phyloP scores from a whole-genome alignment of 2,888 invertebrate species.

The Tridacna crocea region DNA sequence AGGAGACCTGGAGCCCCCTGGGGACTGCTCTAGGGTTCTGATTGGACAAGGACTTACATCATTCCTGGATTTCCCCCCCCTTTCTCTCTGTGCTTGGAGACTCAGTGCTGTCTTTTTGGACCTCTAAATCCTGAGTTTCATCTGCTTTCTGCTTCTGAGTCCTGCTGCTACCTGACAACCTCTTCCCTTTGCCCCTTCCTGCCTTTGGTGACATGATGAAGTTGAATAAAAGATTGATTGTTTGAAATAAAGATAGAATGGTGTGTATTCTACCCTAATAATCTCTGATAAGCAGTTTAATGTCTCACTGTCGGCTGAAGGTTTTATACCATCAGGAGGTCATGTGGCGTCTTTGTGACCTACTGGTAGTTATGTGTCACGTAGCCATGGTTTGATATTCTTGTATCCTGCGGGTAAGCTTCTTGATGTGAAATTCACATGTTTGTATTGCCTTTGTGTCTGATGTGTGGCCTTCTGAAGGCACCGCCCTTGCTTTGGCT shows the following conservation, averaged over 20 bases:
- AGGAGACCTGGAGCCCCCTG: background rate
- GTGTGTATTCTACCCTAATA: too few species aligned
- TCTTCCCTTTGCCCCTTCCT: slow-evolving; percentile 42
- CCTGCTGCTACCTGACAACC: slow-evolving; percentile 34
- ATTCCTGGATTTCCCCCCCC: slow-evolving; percentile 28
- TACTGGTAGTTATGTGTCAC: background rate
- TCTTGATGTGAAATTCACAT: too few species aligned
- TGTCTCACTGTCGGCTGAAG: slow-evolving; percentile 12
- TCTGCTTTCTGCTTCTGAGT: slow-evolving; percentile 47
- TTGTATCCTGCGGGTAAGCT: background rate
- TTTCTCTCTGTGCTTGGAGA: slow-evolving; percentile 30
- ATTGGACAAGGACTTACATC: slow-evolving; percentile 15
- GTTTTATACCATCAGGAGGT: slow-evolving; percentile 37
- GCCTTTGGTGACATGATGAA: slow-evolving; percentile 18
- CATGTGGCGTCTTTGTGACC: slow-evolving; percentile 31
- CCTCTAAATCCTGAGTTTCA: slow-evolving; percentile 46
- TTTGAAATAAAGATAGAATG: slow-evolving; percentile 8
- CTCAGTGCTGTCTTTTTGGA: slow-evolving; percentile 45
- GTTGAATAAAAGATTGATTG: slow-evolving; percentile 4
- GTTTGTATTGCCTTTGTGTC: too few species aligned
- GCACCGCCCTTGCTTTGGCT: too few species aligned
- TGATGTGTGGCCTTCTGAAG: too few species aligned
- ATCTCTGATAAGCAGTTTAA: slow-evolving; percentile 35
- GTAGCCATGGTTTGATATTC: background rate
- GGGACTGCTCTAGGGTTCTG: background rate